Evolutionary conservation across 2,888 invertebrate species (phyloP), one percentile per base, ranked within the genome.

Genomic region (Scelioninae gen. 1): DNA sequence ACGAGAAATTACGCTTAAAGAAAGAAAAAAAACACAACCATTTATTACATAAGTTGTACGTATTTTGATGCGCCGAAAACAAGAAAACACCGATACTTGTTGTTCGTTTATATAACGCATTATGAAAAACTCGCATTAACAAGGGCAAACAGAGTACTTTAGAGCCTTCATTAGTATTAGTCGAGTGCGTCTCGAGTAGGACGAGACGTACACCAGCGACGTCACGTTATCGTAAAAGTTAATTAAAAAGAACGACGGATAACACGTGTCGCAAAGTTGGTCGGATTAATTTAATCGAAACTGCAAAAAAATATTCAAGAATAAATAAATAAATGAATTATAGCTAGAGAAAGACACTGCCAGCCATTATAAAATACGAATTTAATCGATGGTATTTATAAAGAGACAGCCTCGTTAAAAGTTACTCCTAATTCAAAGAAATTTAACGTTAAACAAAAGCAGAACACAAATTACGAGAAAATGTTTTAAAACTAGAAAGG

Each of bases 341-440:
- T 88, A 89, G 87, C 82, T 89, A 89, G 87, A 84, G 87, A 88
- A 85, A 80, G 85, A 89, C 89, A 91, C 90, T 91, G 91, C 90
- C 90, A 90, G 87, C 88, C 84, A 87, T 86, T 87, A 87, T 90
- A 88, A 84, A 88, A 89, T 88, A 89, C 88, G 88, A 91, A 91
- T 89, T 89, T 89, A 90, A 89, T 88, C 87, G 86, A 88, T 86
- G 87, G 82, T 87, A 88, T 83, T 87, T 82, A 85, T 79, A 83
- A 86, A 63, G 34, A 82, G 32, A 84, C 56, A 58, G 74, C 78
- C 80, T 84, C 81, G 78, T 79, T 69, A 63, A 80, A 78, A 79
- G 47, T 65, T 71, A 62, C 56, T 65, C 69, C 45, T 65, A 71
- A 56, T 51, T 58, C n/a, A 77, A 53, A 31, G n/a, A 58, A 51